Percentiles rank a stretch among this genome's conserved stretches.
Conservation (phyloP, 1,140 invertebrate genomes). For the Eueides isabella region DNA sequence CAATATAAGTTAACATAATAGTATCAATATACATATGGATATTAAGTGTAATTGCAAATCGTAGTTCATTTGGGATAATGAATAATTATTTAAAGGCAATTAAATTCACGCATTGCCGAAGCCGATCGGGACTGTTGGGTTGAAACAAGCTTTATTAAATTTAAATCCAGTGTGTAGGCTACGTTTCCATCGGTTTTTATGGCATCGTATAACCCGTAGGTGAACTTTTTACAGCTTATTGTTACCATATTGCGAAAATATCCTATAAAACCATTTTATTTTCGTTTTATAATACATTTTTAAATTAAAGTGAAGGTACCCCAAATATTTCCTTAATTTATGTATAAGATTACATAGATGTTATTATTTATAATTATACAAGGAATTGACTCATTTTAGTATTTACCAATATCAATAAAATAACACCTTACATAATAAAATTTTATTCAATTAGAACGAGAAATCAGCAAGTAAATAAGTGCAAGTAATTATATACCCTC, state of each 20-base stretch:
- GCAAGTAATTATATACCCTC: too few relatives aligned
- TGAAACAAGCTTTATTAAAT: constrained; percentile 54
- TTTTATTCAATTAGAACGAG: too few relatives aligned
- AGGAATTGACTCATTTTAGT: too few relatives aligned
- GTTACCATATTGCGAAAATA: constrained; percentile 4
- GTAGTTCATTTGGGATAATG: constrained; percentile 17
- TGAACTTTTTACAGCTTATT: constrained; percentile 38
- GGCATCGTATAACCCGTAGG: constrained; percentile 40
- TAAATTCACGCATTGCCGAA: constrained; percentile 21
- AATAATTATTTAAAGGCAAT: constrained; percentile 33
- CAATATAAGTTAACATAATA: constrained; percentile 6
- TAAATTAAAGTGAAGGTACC: not conserved
- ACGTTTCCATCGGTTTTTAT: constrained; percentile 47
- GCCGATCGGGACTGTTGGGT: constrained; percentile 9
- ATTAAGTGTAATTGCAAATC: constrained; percentile 21
- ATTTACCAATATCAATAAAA: too few relatives aligned
- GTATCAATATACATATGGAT: not conserved
- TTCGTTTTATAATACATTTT: constrained; percentile 3
- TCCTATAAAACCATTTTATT: not conserved
- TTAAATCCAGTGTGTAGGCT: constrained; percentile 52
- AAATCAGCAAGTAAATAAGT: too few relatives aligned
- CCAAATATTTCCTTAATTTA: not conserved
- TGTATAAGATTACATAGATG: too few relatives aligned
- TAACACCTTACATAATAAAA: too few relatives aligned
- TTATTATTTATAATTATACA: too few relatives aligned